Evolutionary conservation across 2,113 vertebrate species (phyloP).

Genomic region (Colossoma macropomum): DNA sequence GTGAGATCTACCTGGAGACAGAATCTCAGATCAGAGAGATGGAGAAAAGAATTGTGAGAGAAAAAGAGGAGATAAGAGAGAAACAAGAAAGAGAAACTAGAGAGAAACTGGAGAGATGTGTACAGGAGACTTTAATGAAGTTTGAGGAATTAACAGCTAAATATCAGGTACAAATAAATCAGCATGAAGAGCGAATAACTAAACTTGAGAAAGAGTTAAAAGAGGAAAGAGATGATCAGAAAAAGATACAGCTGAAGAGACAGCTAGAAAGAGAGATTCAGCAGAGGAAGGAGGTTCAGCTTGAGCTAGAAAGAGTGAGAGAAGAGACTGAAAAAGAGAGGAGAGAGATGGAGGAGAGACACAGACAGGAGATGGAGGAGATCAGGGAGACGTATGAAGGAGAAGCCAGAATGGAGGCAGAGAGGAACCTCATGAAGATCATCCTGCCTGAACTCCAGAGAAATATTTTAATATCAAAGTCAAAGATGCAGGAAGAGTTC

Average conservation of each 20-base stretch:
- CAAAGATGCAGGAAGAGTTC: too few species aligned
- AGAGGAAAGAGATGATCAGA: constrained; percentile 8
- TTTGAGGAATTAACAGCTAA: too few species aligned
- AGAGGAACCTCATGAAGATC: too few species aligned
- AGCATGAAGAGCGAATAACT: constrained; percentile 23
- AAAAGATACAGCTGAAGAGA: constrained; percentile 3
- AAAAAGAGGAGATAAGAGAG: constrained; percentile 5
- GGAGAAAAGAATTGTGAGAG: not conserved
- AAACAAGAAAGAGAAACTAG: not conserved
- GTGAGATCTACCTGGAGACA: too few species aligned
- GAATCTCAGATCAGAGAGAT: constrained; percentile 10
- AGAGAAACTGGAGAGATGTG: not conserved
- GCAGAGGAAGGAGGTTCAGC: constrained; percentile 7
- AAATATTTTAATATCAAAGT: too few species aligned
- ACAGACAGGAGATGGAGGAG: constrained; percentile 3
- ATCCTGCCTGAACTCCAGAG: too few species aligned
- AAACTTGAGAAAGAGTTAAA: constrained; percentile 13
- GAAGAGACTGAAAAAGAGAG: not conserved
- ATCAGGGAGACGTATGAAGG: too few species aligned
- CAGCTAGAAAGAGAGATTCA: constrained; percentile 5
- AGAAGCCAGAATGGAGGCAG: too few species aligned
- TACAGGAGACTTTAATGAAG: constrained; percentile 20
- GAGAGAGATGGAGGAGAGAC: constrained; percentile 18
- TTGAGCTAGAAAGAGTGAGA: not conserved
- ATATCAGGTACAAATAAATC: too few species aligned